Conservation (phyloP, 30 jellyfish, hydroid and myxozoan species). For the Turritopsis rubra region DNA sequence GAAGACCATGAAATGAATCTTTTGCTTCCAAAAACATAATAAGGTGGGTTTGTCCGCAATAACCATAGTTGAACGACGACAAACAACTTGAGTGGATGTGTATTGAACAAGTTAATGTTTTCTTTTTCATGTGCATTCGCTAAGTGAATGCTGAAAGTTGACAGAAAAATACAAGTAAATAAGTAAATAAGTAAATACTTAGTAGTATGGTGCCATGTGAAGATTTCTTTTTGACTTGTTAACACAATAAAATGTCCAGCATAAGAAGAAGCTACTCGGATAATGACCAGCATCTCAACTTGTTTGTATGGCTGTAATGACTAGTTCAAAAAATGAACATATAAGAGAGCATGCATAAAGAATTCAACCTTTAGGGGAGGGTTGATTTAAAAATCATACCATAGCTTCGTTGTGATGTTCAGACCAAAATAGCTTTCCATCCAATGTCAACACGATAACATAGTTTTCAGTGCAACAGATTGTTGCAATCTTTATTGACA, state of each 20-base stretch:
- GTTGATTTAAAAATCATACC: constrained; percentile 23
- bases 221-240: constrained; percentile 43
- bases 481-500: constrained; percentile 42
- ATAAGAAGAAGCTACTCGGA: constrained; percentile 38
- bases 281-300: constrained; percentile 4
- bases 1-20: no score
- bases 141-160: no score
- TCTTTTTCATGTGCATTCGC: no score
- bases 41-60: constrained; percentile 20
- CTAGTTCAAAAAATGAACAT: constrained; percentile 28
- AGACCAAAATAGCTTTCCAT: constrained; percentile 49
- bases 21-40: no score
- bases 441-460: constrained; percentile 55
- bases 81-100: no score
- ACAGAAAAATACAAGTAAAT: no score
- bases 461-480: constrained; percentile 60
- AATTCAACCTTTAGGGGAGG: not conserved
- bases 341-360: constrained; percentile 29
- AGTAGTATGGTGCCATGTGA: constrained; percentile 60
- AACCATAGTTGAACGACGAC: constrained; percentile 38
- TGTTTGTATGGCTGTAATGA: constrained; percentile 30
- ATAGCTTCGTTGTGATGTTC: constrained; percentile 47
- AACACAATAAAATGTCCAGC: constrained; percentile 78
- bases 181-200: no score
- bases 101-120: no score